phyloP scores from a whole-genome alignment of 2,113 vertebrate species.

The Strix aluco region DNA sequence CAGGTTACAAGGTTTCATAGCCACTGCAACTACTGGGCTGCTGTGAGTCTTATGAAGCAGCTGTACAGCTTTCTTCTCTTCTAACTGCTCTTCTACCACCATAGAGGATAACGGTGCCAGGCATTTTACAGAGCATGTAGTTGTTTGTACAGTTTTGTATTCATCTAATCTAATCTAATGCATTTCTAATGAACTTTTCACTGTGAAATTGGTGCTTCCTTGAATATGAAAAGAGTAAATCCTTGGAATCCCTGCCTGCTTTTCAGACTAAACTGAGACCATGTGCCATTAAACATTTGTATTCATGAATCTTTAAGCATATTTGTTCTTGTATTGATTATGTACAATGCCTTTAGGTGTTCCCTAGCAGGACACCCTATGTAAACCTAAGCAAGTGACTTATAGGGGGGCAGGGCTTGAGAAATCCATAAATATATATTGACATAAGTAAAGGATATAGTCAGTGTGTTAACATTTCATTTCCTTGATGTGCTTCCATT shows the following conservation, averaged over 20 bases:
- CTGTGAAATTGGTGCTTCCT: conserved; percentile 10
- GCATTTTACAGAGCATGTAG: background rate
- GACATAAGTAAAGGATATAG: background rate
- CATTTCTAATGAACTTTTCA: conserved; percentile 25
- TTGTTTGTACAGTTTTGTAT: background rate
- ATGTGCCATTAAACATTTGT: conserved; percentile 19
- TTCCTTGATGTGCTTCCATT: background rate
- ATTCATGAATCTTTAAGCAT: conserved; percentile 40
- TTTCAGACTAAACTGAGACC: conserved; percentile 11
- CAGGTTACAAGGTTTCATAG: background rate
- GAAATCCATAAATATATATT: conserved; percentile 29
- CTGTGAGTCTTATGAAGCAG: background rate
- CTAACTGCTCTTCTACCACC: background rate
- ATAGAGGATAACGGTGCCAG: background rate
- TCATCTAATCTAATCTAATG: conserved; percentile 7
- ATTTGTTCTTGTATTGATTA: conserved; percentile 43
- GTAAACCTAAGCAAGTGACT: background rate
- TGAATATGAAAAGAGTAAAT: conserved; percentile 30
- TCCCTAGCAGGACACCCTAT: background rate
- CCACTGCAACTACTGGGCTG: background rate
- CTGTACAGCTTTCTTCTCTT: background rate
- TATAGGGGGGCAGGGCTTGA: background rate
- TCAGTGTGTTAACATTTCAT: background rate
- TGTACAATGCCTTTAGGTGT: conserved; percentile 1
- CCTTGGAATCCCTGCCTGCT: background rate